Evolutionary conservation across 2,113 vertebrate species (phyloP).

Genomic region (Siniperca chuatsi): DNA sequence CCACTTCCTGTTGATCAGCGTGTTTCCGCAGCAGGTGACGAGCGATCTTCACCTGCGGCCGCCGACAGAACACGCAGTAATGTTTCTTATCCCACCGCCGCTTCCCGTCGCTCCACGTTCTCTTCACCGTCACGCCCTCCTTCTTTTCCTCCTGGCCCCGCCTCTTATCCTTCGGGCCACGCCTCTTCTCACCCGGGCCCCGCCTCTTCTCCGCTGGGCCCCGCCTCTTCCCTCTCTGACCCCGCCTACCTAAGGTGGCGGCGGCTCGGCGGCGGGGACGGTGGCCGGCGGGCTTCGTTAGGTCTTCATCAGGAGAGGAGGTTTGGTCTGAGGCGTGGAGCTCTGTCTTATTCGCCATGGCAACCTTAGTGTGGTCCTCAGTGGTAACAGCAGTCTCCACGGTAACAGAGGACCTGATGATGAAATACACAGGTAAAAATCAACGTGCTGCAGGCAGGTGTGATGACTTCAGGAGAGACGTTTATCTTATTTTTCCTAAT

Average conservation of each 20-base stretch:
- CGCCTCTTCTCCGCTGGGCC: conserved; percentile 17
- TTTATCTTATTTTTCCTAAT: too few species aligned
- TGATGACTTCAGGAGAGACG: background rate
- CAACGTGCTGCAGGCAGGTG: background rate
- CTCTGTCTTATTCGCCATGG: conserved; percentile 9
- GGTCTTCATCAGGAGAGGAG: background rate
- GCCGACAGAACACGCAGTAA: conserved; percentile 71
- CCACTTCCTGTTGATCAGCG: conserved; percentile 58
- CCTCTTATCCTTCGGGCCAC: conserved; percentile 26
- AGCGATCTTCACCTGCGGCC: conserved; percentile 69
- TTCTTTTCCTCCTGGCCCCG: conserved; percentile 32
- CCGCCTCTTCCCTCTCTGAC: conserved; percentile 37
- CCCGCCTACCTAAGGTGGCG: background rate
- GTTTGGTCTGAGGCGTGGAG: background rate
- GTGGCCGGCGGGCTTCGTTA: background rate
- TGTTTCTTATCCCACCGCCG: conserved; percentile 71
- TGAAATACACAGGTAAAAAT: background rate
- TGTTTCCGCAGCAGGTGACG: conserved; percentile 72
- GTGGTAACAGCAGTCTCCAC: conserved; percentile 22
- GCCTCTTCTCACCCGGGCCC: background rate
- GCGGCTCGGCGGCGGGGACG: background rate
- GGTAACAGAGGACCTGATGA: conserved; percentile 16
- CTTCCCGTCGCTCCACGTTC: conserved; percentile 39
- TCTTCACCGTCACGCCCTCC: conserved; percentile 69
- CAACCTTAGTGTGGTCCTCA: background rate